These are phyloP conservation scores for Goniozus legneri DNA, from an alignment of 1,140 invertebrate genomes.

Conservation along the genomic window DNA sequence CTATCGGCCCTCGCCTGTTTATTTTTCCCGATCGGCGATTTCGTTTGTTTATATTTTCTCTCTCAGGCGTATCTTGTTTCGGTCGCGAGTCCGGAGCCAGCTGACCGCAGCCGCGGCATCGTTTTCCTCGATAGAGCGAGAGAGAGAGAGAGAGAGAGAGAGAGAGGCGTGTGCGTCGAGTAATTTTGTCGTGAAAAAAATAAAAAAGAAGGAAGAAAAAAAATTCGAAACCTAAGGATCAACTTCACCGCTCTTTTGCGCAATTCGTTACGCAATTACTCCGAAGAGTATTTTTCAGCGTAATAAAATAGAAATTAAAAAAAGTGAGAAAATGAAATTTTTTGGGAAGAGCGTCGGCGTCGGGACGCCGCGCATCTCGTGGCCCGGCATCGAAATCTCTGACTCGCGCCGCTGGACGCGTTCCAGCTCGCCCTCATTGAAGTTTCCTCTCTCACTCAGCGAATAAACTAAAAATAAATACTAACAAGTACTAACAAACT, in stretches of 20 bases:
- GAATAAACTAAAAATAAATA: no score
- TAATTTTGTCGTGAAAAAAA: no score
- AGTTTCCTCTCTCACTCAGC: no score
- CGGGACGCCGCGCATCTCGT: conserved; percentile 3
- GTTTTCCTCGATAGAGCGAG: conserved; percentile 34
- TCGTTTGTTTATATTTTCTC: conserved; percentile 47
- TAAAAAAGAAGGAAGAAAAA: conserved; percentile 2
- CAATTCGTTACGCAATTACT: no score
- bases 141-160: neutral
- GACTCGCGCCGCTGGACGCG: no score
- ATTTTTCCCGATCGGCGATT: conserved; percentile 19
- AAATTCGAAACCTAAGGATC: neutral
- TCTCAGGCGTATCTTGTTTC: conserved; percentile 55
- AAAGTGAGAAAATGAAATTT: neutral
- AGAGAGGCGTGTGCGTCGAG: no score
- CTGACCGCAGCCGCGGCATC: conserved; percentile 47
- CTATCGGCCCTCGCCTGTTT: conserved; percentile 23
- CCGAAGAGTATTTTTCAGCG: no score
- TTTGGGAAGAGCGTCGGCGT: neutral
- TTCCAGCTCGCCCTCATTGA: no score
- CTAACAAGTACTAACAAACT: no score
- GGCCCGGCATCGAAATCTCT: conserved; percentile 29
- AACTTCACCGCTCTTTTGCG: no score
- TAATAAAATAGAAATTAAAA: neutral
- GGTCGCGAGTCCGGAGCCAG: conserved; percentile 44